Percentiles rank a stretch among this genome's conserved stretches.
Evolutionary conservation across 2,797 vertebrate genomes (phyloP).

Genomic region (Acanthopagrus latus): DNA sequence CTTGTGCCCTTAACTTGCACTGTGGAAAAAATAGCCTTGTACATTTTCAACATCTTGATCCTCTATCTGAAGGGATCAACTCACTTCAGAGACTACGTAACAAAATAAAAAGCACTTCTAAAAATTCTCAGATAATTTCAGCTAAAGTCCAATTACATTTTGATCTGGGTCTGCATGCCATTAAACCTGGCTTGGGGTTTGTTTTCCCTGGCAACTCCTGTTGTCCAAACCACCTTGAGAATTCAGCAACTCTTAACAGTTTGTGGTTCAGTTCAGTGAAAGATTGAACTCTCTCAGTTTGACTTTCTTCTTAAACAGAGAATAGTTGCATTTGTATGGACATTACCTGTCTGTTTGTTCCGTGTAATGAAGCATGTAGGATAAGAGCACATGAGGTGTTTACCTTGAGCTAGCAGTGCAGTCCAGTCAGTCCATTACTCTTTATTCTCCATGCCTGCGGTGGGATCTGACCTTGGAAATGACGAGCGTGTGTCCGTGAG

Average conservation of each 20-base stretch:
- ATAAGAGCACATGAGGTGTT: slow-evolving; percentile 11
- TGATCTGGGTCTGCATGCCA: slow-evolving; percentile 5
- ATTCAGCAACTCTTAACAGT: neutral
- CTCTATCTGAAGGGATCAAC: neutral
- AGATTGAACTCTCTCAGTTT: neutral
- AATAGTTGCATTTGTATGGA: slow-evolving; percentile 13
- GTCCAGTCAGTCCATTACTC: slow-evolving; percentile 11
- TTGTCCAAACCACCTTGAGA: slow-evolving; percentile 19
- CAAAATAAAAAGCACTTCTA: slow-evolving; percentile 8
- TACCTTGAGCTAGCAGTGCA: slow-evolving; percentile 7
- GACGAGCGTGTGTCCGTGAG: slow-evolving; percentile 45
- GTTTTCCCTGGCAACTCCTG: slow-evolving; percentile 24
- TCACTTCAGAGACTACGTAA: slow-evolving; percentile 14
- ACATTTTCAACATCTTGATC: slow-evolving; percentile 3
- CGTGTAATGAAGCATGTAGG: slow-evolving; percentile 2
- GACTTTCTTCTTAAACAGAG: slow-evolving; percentile 3
- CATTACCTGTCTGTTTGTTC: slow-evolving; percentile 11
- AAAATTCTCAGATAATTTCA: slow-evolving; percentile 30
- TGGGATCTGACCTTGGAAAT: slow-evolving; percentile 64
- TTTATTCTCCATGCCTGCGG: slow-evolving; percentile 54
- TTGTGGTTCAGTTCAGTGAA: neutral
- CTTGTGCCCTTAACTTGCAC: neutral
- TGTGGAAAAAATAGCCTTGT: neutral
- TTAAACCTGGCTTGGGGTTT: slow-evolving; percentile 20
- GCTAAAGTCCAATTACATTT: slow-evolving; percentile 24